Evolutionary conservation across 2,888 invertebrate genomes (phyloP).

Genomic region (Drosophila infuscata): DNA sequence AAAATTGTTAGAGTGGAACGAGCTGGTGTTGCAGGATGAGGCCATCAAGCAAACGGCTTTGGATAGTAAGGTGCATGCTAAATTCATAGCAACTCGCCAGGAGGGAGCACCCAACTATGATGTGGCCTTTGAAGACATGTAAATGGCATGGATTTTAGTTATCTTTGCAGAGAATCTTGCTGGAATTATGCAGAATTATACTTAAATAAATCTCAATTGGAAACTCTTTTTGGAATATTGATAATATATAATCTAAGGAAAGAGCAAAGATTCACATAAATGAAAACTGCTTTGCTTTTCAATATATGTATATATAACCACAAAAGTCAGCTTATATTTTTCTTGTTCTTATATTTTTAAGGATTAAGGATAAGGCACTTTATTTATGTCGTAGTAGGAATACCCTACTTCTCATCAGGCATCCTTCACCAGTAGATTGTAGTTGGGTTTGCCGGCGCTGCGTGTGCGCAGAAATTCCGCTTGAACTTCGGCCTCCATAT

Average conservation of each 20-base stretch:
- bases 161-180: not conserved
- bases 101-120: slow-evolving; percentile 88
- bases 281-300: not conserved
- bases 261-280: not conserved
- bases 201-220: slow-evolving; percentile 19
- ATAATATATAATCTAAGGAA: not conserved
- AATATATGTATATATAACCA: not conserved
- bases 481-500: slow-evolving; percentile 89
- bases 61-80: slow-evolving; percentile 89
- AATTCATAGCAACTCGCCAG: slow-evolving; percentile 89
- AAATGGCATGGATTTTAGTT: not conserved
- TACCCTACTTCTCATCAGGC: slow-evolving; percentile 30
- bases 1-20: slow-evolving; percentile 82
- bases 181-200: slow-evolving; percentile 6
- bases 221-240: slow-evolving; percentile 36
- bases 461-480: slow-evolving; percentile 90
- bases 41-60: slow-evolving; percentile 89
- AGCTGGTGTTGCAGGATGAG: slow-evolving; percentile 89
- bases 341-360: not conserved
- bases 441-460: slow-evolving; percentile 88
- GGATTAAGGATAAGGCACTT: slow-evolving; percentile 33
- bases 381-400: slow-evolving; percentile 42
- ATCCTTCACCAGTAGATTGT: slow-evolving; percentile 70
- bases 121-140: slow-evolving; percentile 51
- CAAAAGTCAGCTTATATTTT: not conserved